Evolutionary conservation across 1,140 invertebrate genomes (phyloP).

Genomic region (Drosophila subobscura): DNA sequence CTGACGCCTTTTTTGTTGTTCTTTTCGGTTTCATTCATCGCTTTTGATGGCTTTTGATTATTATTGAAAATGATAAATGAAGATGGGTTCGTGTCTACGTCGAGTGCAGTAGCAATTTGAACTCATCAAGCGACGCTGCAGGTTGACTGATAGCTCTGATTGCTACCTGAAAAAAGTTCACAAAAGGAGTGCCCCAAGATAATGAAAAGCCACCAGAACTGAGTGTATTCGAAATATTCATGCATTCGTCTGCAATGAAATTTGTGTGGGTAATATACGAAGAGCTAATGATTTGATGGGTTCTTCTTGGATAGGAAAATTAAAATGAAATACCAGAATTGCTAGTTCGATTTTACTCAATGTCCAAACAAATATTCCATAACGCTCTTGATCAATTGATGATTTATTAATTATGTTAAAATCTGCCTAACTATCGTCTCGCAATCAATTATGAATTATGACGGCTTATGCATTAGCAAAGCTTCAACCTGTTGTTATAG

Average conservation of each 20-base stretch:
- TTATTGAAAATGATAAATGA: constrained; percentile 82
- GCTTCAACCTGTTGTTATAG: constrained; percentile 1
- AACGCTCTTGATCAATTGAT: neutral
- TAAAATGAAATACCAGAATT: too few species aligned
- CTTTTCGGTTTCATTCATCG: constrained; percentile 54
- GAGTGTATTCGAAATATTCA: constrained; percentile 7
- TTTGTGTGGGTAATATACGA: too few species aligned
- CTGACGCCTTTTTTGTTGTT: constrained; percentile 49
- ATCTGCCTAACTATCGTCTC: constrained; percentile 12
- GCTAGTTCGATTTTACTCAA: too few species aligned
- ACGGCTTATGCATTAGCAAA: constrained; percentile 13
- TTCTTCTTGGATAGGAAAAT: too few species aligned
- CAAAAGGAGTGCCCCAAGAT: constrained; percentile 4
- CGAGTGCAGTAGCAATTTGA: constrained; percentile 75
- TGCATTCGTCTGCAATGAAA: too few species aligned
- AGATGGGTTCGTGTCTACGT: constrained; percentile 55
- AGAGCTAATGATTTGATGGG: too few species aligned
- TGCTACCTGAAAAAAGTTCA: constrained; percentile 61
- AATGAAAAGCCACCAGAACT: neutral
- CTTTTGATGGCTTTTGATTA: constrained; percentile 75
- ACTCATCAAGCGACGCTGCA: constrained; percentile 53
- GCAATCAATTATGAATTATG: constrained; percentile 37
- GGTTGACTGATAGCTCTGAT: constrained; percentile 54
- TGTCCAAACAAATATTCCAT: too few species aligned
- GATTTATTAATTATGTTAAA: constrained; percentile 43